A percentile compares a stretch with the other conserved stretches of the same genome.
These are phyloP conservation scores for Ectobius pallidus DNA, from an alignment of 2,888 invertebrate genomes.

Conservation along the genomic window DNA sequence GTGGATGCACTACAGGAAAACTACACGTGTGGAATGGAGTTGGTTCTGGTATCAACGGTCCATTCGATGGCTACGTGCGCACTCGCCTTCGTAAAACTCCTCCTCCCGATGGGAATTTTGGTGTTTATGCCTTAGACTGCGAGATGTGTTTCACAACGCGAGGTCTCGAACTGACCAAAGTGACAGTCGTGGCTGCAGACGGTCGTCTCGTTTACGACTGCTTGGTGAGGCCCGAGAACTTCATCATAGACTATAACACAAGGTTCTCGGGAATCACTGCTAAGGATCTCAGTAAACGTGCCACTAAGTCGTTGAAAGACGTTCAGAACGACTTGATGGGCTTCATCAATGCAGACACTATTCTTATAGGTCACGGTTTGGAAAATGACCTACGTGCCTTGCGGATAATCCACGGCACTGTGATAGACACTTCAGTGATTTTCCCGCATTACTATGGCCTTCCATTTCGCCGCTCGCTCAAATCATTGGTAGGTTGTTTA, in stretches of 20 bases:
- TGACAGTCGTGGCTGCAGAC: slow-evolving; percentile 80
- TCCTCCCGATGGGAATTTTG: slow-evolving; percentile 58
- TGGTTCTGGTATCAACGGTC: slow-evolving; percentile 73
- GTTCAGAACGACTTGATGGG: slow-evolving; percentile 86
- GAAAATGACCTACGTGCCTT: slow-evolving; percentile 92
- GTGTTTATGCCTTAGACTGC: slow-evolving; percentile 88
- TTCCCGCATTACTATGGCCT: slow-evolving; percentile 87
- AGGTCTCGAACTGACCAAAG: slow-evolving; percentile 86
- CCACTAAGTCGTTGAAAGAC: slow-evolving; percentile 71
- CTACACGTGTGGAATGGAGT: slow-evolving; percentile 82
- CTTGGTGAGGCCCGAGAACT: slow-evolving; percentile 79
- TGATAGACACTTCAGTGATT: slow-evolving; percentile 88
- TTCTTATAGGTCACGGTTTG: slow-evolving; percentile 93
- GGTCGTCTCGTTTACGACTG: slow-evolving; percentile 81
- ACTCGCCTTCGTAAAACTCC: slow-evolving; percentile 58
- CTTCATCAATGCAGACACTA: slow-evolving; percentile 80
- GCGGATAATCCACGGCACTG: slow-evolving; percentile 78
- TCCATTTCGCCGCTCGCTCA: slow-evolving; percentile 83
- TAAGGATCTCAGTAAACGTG: slow-evolving; percentile 62
- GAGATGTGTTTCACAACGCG: slow-evolving; percentile 94
- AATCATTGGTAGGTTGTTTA: slow-evolving; percentile 72
- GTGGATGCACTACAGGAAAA: slow-evolving; percentile 69
- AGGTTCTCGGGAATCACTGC: slow-evolving; percentile 91
- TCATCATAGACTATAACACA: slow-evolving; percentile 93
- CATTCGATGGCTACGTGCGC: slow-evolving; percentile 69